Base-by-base conservation (phyloP, 1,140 invertebrate species). In the Episyrphus balteatus region DNA sequence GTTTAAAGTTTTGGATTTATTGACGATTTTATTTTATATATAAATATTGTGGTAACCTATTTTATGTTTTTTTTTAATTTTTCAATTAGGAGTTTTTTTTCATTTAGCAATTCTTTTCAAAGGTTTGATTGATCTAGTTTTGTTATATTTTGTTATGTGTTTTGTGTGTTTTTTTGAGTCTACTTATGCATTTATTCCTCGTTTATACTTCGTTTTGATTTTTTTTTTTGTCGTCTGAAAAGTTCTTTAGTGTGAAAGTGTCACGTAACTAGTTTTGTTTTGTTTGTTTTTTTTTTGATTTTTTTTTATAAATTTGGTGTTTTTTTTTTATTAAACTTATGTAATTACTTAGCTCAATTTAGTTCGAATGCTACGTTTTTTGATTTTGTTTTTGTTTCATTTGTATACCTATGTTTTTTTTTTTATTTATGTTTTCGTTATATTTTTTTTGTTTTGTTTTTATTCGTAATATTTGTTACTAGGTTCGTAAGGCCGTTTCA, bases 311-410 rank as follows among this genome's bases (percentile, higher is more conserved):
- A 14, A 38, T 38, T 38, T 38, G 36, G 3, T 38, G n/a, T 38
- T 3, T 11, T 38, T n/a, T 34, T 34, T 34, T 17, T 33, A 44
- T 33, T 19, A 32, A 45, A 45, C 32, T 40, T 40, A 38, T 47
- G 31, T 32, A 31, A 41, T 32, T 30, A 40, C 26, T 32, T 40
- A 41, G 38, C 32, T 39, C 53, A 33, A 34, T 55, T 46, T 53
- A 38, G 42, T 51, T 47, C 49, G 55, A 52, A 15, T 51, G 54
- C 54, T 49, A 55, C 52, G 51, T 55, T 52, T 12, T 56, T 41
- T 47, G 49, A 52, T 43, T 54, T 39, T 32, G 14, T 40, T 44
- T 38, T 40, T 11, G 12, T 42, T 48, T 34, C 19, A 18, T 42
- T 46, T 42, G n/a, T 32, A 42, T 34, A 6, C 15, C 30, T 41